phyloP scores from a whole-genome alignment of 2,888 invertebrate genomes.

The Autographa pulchrina region DNA sequence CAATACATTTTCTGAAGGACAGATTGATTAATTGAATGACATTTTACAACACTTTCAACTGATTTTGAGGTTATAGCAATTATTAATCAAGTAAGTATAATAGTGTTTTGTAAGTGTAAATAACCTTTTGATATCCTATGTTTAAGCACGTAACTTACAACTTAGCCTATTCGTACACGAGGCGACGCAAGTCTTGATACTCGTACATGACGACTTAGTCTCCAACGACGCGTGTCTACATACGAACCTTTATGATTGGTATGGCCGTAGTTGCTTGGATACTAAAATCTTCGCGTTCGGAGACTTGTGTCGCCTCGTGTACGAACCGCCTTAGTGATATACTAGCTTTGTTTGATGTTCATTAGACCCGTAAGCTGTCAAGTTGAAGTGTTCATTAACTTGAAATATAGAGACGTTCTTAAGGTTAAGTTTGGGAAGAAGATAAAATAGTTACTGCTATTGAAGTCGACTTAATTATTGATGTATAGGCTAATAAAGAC shows the following conservation, averaged over 20 bases:
- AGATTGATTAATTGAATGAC: background rate
- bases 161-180: background rate
- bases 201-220: too few species aligned
- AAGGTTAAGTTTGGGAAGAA: background rate
- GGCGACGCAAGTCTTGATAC: too few species aligned
- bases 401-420: slow-evolving; percentile 14
- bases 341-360: slow-evolving; percentile 29
- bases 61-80: background rate
- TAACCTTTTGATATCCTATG: slow-evolving; percentile 14
- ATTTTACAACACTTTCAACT: background rate
- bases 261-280: too few species aligned
- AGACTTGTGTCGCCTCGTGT: too few species aligned
- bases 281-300: too few species aligned
- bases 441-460: background rate
- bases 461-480: too few species aligned
- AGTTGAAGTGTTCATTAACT: slow-evolving; percentile 28
- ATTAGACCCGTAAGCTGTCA: slow-evolving; percentile 31
- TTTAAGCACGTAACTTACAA: slow-evolving; percentile 12
- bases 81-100: too few species aligned
- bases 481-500: too few species aligned
- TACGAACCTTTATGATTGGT: too few species aligned
- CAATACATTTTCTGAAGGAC: background rate
- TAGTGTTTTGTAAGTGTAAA: background rate
- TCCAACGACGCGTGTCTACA: too few species aligned
- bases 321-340: slow-evolving; percentile 5